Base-by-base conservation (phyloP, 2,888 invertebrate species). In the Cosmorhoe ocellata region DNA sequence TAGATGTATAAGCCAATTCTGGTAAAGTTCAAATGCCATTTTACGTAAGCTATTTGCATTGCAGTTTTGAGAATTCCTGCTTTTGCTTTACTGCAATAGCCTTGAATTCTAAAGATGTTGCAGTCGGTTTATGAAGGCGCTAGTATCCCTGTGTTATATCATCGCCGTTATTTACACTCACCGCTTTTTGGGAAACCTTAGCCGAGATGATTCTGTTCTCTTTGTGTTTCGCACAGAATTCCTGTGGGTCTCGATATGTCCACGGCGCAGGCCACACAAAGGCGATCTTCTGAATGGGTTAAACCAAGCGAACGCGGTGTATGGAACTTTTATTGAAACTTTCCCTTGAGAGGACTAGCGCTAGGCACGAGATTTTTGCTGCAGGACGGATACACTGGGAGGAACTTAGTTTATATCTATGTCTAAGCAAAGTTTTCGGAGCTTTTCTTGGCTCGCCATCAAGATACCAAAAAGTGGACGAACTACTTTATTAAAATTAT, bases 231-330 rank as follows among this genome's bases (percentile, higher is more conserved):
- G 37, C 27, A 26, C 22, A 44, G 53, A 44, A 57, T 57, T 56
- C 59, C 56, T 48, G 38, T 46, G 56, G 58, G 56, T 32, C 40
- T 38, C 31, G 31, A 41, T 45, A 47, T 51, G 45, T 49, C 54
- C 48, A 51, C 38, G 40, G 41, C 11, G 33, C 33, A 28, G 26
- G 10, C 43, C 43, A 42, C 59, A 60, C 61, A 67, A 66, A 67
- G 63, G 64, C 40, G 32, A 56, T 45, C 54, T 51, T 56, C 51
- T 61, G 60, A 64, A 64, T 53, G 51, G 54, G 64, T 71, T 68
- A 61, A 65, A 67, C 65, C 65, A 69, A 61, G 59, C 60, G 58
- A 22, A 51, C 41, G 30, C 39, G 43, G 31, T 58, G 54, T 59
- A 60, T 60, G 55, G 52, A 64, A 61, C 52, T 55, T 58, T 44